Conservation (phyloP, 37 sponge, comb jelly and placozoan species). For the Geodia barretti region DNA sequence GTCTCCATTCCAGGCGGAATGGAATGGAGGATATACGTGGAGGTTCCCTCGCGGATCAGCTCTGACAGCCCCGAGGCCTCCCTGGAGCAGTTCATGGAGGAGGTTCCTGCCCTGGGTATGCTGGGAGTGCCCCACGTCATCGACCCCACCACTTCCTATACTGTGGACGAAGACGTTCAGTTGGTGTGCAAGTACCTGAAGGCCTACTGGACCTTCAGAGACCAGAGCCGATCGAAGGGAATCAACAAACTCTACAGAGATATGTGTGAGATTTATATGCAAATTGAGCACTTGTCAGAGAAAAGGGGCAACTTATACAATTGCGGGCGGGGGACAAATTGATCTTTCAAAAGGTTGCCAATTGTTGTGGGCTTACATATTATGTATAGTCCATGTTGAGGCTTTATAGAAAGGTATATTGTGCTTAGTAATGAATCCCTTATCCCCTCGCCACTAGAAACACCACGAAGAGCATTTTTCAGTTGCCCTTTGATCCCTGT, state of each 20-base stretch:
- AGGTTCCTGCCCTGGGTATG: constrained; percentile 59
- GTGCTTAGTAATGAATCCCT: no score
- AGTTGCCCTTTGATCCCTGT: not conserved
- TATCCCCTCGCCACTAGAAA: no score
- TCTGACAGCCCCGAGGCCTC: constrained; percentile 36
- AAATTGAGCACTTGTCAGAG: not conserved
- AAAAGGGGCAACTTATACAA: no score
- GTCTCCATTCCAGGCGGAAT: constrained; percentile 72
- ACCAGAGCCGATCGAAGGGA: constrained; percentile 1
- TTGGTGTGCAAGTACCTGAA: constrained; percentile 86
- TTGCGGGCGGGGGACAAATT: no score
- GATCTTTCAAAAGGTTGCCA: no score
- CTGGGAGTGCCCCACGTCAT: constrained; percentile 60
- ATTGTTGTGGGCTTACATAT: no score
- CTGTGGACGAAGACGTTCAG: constrained; percentile 70
- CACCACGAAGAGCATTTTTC: no score
- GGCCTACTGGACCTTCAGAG: constrained; percentile 38
- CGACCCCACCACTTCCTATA: constrained; percentile 32
- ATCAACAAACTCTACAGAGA: constrained; percentile 67
- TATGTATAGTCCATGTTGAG: no score
- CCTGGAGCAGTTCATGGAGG: constrained; percentile 48
- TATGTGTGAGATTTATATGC: not conserved
- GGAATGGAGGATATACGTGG: constrained; percentile 77
- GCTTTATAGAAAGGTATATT: no score
- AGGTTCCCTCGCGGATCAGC: constrained; percentile 42